phyloP scores from a whole-genome alignment of 2,797 vertebrate genomes.

The Poeciliopsis turneri region DNA sequence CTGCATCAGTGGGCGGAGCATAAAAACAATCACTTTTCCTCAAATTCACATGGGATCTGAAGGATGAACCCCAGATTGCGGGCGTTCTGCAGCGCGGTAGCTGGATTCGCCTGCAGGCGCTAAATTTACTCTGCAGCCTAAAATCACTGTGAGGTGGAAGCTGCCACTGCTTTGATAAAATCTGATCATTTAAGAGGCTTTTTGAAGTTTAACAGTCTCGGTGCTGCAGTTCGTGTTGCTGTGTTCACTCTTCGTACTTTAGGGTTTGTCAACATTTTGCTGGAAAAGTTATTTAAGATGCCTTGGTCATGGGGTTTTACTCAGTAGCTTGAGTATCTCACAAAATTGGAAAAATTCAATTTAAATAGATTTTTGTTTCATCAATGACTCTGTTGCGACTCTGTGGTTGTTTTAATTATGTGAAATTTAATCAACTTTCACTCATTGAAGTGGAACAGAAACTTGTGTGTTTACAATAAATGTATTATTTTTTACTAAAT shows the following conservation, averaged over 20 bases:
- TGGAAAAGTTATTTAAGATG: conserved; percentile 1
- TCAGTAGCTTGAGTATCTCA: not conserved
- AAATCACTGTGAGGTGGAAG: conserved; percentile 53
- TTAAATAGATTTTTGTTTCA: conserved; percentile 6
- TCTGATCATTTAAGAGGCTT: not conserved
- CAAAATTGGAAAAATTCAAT: conserved; percentile 9
- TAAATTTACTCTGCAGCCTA: conserved; percentile 28
- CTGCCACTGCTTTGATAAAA: conserved; percentile 15
- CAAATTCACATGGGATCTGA: conserved; percentile 1
- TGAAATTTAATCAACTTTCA: not conserved
- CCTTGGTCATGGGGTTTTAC: not conserved
- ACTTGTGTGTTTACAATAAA: not conserved
- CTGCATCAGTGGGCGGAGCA: not conserved
- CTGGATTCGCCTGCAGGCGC: not conserved
- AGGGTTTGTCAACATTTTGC: conserved; percentile 22
- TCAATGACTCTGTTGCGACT: conserved; percentile 10
- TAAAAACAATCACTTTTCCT: conserved; percentile 4
- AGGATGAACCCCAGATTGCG: conserved; percentile 2
- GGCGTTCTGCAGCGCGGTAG: not conserved
- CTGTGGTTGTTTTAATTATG: conserved; percentile 24
- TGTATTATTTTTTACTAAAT: not conserved
- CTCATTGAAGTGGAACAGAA: not conserved
- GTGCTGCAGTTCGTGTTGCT: conserved; percentile 23
- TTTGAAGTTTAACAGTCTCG: not conserved
- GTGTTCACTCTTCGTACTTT: conserved; percentile 41